Percentiles rank a stretch among this genome's conserved stretches.
Evolutionary conservation across 2,888 invertebrate genomes (phyloP).

Genomic region (Ophraella communa): DNA sequence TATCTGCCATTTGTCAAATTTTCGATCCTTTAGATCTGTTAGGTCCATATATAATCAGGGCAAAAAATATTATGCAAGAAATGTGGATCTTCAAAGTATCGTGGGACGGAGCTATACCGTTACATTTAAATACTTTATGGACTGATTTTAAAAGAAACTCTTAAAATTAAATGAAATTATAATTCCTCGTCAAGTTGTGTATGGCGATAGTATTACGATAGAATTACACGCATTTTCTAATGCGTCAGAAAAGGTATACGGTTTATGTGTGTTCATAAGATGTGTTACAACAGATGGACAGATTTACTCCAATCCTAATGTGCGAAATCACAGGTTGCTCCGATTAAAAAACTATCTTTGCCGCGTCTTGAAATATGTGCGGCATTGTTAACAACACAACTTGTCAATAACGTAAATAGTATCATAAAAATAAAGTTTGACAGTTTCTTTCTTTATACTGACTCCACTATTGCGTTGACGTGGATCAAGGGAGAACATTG

Average conservation of each 20-base stretch:
- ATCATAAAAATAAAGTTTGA: neutral
- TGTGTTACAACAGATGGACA: constrained; percentile 9
- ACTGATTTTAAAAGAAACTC: neutral
- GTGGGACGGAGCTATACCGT: neutral
- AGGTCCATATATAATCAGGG: neutral
- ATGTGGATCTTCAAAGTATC: neutral
- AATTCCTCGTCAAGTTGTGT: neutral
- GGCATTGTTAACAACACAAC: constrained; percentile 14
- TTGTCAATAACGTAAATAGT: constrained; percentile 11
- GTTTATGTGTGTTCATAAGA: constrained; percentile 28
- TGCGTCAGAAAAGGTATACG: constrained; percentile 34
- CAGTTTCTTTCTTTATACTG: too few species aligned
- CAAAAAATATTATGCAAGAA: neutral
- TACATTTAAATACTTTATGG: neutral
- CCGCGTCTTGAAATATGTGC: constrained; percentile 32
- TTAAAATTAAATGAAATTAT: neutral
- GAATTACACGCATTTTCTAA: constrained; percentile 38
- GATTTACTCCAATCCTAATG: constrained; percentile 33
- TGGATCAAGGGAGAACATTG: constrained; percentile 25
- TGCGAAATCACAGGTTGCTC: constrained; percentile 46
- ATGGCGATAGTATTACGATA: neutral
- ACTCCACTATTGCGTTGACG: neutral
- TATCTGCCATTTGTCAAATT: constrained; percentile 4
- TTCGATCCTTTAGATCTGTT: neutral
- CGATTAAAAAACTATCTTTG: constrained; percentile 28